Base-by-base conservation (phyloP, 2,113 vertebrate species). In the Chauna torquata region DNA sequence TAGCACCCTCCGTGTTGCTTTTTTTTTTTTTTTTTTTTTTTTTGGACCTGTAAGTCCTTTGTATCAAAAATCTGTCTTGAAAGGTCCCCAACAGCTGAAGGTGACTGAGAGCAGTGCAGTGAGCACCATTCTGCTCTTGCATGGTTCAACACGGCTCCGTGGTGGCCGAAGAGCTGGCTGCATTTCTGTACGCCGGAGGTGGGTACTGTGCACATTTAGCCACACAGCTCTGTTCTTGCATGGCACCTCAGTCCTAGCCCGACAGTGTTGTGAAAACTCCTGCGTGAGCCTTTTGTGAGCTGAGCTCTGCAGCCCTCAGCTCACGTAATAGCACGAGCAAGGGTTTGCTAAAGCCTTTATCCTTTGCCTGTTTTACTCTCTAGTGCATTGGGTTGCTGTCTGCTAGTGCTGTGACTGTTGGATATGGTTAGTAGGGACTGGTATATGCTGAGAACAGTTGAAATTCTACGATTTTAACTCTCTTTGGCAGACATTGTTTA, bases 131-230 rank as follows among this genome's bases (percentile, higher is more conserved):
- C 75, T 47, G n/a, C 25, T 3, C 40, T 72, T 10, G 20, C 3
- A 4, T 28, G 42, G 11, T 58, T 61, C n/a, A 57, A 20, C 0
- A 3, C 11, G 4, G 9, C 32, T 30, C 0, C 0, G 25, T 17
- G 45, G 27, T 61, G 68, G 66, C 72, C 3, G 0, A 55, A 82
- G 81, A 66, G 10, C n/a, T 16, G 81, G 32, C 50, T 11, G 9
- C 12, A 28, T 77, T 66, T 40, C 10, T 7, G 3, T 50, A 12
- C 16, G 30, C 69, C 65, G 69, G 54, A 49, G 61, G 40, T 22
- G 45, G 49, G 8, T 28, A 5, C 38, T 1, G 4, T 8, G 36
- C 38, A 11, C 4, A 0, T 44, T 22, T 28, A 72, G 47, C 61
- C 7, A 3, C 20, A 9, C 0, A 2, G 50, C 79, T 83, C 70